These are phyloP conservation scores for Sphyrna mokarran DNA, from an alignment of 2,113 vertebrate genomes.

Conservation along the genomic window DNA sequence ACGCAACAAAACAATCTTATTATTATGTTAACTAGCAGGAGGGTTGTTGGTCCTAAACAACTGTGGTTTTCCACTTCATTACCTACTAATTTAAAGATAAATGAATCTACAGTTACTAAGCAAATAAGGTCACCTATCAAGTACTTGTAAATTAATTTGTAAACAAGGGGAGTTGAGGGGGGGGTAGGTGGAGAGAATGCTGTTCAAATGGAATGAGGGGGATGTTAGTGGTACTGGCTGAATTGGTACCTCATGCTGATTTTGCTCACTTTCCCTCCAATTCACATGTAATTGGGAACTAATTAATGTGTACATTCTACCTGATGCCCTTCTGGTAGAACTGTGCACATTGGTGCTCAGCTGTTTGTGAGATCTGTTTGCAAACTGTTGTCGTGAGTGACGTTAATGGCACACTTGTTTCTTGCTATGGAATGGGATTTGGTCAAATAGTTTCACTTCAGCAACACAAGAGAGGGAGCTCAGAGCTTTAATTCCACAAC, in stretches of 20 bases:
- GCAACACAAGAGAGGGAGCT: not conserved
- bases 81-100: slow-evolving; percentile 80
- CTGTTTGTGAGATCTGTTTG: not conserved
- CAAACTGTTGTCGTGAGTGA: not conserved
- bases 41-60: slow-evolving; percentile 60
- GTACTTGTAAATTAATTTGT: slow-evolving; percentile 79
- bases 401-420: not conserved
- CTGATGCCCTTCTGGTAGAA: slow-evolving; percentile 67
- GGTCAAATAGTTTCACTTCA: not conserved
- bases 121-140: slow-evolving; percentile 75
- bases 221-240: slow-evolving; percentile 49
- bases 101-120: slow-evolving; percentile 76
- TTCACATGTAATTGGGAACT: slow-evolving; percentile 77
- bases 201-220: slow-evolving; percentile 55
- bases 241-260: slow-evolving; percentile 59
- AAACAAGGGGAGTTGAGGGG: slow-evolving; percentile 60
- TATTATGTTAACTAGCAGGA: slow-evolving; percentile 79
- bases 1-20: slow-evolving; percentile 75
- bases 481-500: not conserved
- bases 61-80: slow-evolving; percentile 71
- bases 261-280: slow-evolving; percentile 64
- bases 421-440: not conserved
- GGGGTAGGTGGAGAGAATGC: slow-evolving; percentile 39
- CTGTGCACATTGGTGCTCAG: not conserved
- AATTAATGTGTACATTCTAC: slow-evolving; percentile 64